Conservation (phyloP, 2,797 vertebrate genomes). For the Ammospiza maritima region DNA sequence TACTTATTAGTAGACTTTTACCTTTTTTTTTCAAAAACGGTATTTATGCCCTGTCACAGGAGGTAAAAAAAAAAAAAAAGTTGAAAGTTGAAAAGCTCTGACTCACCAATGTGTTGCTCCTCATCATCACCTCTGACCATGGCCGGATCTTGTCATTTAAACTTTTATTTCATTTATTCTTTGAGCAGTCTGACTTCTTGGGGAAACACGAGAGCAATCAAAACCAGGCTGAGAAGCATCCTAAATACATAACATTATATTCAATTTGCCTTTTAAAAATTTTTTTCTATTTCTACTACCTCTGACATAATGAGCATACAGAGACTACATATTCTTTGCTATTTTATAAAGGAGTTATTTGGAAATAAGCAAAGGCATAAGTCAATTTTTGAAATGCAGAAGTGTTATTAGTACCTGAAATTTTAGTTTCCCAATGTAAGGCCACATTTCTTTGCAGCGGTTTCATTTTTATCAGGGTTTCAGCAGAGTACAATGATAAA, state of each 20-base stretch:
- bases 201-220: background rate
- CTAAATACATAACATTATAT: background rate
- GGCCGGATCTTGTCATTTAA: slow-evolving; percentile 31
- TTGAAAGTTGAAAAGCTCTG: background rate
- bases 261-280: background rate
- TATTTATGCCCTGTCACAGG: background rate
- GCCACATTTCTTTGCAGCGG: slow-evolving; percentile 12
- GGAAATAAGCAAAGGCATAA: slow-evolving; percentile 37
- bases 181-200: background rate
- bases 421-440: slow-evolving; percentile 1
- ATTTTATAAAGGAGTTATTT: background rate
- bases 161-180: background rate
- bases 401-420: slow-evolving; percentile 43
- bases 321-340: background rate
- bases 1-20: background rate
- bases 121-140: slow-evolving; percentile 52
- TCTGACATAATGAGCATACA: background rate
- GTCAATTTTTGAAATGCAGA: slow-evolving; percentile 39
- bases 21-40: background rate
- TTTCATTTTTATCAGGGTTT: slow-evolving; percentile 64
- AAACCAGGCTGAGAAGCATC: background rate
- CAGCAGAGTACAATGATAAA: slow-evolving; percentile 43
- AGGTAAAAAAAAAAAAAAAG: background rate
- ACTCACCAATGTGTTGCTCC: background rate
- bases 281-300: background rate